These are phyloP conservation scores for Ia io DNA, from an alignment of 2,113 vertebrate species.

Conservation along the genomic window DNA sequence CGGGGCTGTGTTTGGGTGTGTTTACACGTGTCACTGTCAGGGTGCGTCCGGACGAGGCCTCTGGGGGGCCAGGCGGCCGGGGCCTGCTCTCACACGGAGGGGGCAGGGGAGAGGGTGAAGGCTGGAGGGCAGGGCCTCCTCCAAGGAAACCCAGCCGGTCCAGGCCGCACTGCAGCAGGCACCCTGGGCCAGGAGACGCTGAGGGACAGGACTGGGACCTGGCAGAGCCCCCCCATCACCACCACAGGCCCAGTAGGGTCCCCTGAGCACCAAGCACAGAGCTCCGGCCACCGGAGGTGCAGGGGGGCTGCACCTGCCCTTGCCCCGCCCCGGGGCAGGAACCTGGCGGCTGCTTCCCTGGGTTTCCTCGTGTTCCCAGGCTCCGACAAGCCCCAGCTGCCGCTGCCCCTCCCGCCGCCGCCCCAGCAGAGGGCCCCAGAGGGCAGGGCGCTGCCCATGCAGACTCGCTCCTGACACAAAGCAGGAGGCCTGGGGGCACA, in stretches of 20 bases:
- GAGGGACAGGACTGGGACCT: neutral
- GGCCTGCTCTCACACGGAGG: neutral
- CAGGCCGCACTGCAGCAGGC: neutral
- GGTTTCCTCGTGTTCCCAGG: neutral
- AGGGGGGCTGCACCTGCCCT: neutral
- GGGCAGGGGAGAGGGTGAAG: neutral
- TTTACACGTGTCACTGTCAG: neutral
- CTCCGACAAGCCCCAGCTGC: neutral
- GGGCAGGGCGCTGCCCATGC: neutral
- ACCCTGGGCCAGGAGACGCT: neutral
- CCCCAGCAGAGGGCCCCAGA: neutral
- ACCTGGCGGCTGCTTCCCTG: neutral
- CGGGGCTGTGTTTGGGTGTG: neutral
- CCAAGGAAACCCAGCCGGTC: neutral
- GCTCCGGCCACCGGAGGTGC: neutral
- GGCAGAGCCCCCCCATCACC: neutral
- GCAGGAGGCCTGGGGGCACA: neutral
- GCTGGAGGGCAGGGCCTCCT: neutral
- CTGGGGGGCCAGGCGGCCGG: neutral
- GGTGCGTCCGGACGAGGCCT: neutral
- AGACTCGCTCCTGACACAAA: neutral
- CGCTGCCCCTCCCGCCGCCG: neutral
- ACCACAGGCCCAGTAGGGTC: too few relatives aligned
- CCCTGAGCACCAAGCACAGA: neutral
- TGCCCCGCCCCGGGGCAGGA: neutral